Percentiles rank a stretch among this genome's conserved stretches.
Evolutionary conservation across 1,140 invertebrate species (phyloP).

Genomic region (Magallana gigas): DNA sequence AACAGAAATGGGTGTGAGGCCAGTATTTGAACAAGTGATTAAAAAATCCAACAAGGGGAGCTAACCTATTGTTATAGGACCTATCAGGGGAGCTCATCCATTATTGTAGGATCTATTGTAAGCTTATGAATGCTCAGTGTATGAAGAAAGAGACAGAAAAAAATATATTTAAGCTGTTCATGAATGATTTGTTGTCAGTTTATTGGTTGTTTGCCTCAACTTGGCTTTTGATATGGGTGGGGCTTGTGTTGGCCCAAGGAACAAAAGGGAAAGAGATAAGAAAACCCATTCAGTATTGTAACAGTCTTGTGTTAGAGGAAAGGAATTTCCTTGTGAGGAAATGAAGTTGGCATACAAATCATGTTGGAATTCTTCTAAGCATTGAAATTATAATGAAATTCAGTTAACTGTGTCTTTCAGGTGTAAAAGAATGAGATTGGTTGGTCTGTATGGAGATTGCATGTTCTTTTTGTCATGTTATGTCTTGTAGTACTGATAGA

Average conservation of each 20-base stretch:
- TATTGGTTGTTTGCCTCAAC: background rate
- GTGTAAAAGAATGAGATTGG: background rate
- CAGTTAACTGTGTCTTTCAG: slow-evolving; percentile 24
- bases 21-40: slow-evolving; percentile 38
- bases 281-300: background rate
- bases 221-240: background rate
- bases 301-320: background rate
- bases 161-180: background rate
- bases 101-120: background rate
- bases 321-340: background rate
- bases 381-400: background rate
- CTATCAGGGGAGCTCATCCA: background rate
- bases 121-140: background rate
- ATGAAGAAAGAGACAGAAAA: background rate
- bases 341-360: background rate
- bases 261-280: slow-evolving; percentile 8
- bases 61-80: background rate
- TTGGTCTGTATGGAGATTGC: background rate
- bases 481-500: background rate
- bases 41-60: slow-evolving; percentile 29
- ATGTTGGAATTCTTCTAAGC: background rate
- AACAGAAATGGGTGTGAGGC: slow-evolving; percentile 32
- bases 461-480: background rate
- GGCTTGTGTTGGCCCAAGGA: background rate
- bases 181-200: background rate